These are phyloP conservation scores for Blastomussa wellsi DNA, from an alignment of 92 coral and sea anemone genomes.

Conservation along the genomic window DNA sequence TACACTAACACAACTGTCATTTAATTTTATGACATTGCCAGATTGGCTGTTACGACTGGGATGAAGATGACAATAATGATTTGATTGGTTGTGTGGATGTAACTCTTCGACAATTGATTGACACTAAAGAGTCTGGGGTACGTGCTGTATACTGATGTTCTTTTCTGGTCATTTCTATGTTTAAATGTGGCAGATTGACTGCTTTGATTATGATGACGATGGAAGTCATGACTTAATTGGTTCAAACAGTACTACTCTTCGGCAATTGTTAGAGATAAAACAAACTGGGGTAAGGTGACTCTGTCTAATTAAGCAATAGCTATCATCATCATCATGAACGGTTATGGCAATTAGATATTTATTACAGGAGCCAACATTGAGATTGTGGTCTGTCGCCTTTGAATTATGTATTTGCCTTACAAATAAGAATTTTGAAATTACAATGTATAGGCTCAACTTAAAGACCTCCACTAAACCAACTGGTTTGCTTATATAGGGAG, in stretches of 20 bases:
- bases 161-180: conserved; percentile 9
- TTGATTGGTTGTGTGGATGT: conserved; percentile 85
- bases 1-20: not conserved
- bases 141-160: conserved; percentile 39
- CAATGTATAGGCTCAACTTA: no score
- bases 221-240: conserved; percentile 90
- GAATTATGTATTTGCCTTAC: no score
- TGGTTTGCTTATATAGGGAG: no score
- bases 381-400: no score
- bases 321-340: no score
- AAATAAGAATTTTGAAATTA: no score
- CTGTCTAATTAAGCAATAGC: not conserved
- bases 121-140: conserved; percentile 85
- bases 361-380: no score
- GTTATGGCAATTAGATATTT: no score
- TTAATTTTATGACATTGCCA: conserved; percentile 19
- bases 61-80: conserved; percentile 89
- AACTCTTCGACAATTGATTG: conserved; percentile 74
- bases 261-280: conserved; percentile 60
- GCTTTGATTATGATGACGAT: conserved; percentile 86
- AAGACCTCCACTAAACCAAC: no score
- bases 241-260: conserved; percentile 50
- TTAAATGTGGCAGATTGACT: conserved; percentile 67
- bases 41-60: conserved; percentile 91
- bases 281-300: conserved; percentile 75